Percentiles rank a stretch among this genome's conserved stretches.
Evolutionary conservation across 2,888 invertebrate genomes (phyloP).

Genomic region (Microchrysa polita): DNA sequence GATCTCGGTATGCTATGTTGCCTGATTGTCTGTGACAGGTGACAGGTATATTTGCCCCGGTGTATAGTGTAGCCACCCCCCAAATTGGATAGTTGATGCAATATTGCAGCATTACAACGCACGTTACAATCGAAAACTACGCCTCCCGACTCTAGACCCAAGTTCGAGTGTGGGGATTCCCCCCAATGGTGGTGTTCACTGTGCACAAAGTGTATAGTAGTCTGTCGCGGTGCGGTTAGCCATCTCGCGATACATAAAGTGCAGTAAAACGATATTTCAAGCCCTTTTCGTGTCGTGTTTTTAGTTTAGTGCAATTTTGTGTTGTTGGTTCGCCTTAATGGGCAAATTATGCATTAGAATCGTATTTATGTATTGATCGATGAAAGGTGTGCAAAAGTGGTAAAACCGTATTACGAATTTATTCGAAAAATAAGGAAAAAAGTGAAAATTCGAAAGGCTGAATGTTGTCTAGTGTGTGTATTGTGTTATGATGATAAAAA

Average conservation of each 20-base stretch:
- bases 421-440: too few relatives aligned
- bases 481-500: too few relatives aligned
- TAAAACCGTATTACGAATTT: too few relatives aligned
- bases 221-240: neutral
- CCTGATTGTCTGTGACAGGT: constrained; percentile 43
- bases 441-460: too few relatives aligned
- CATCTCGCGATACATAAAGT: neutral
- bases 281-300: neutral
- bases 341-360: neutral
- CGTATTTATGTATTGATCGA: too few relatives aligned
- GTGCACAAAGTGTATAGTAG: neutral
- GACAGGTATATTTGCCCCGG: constrained; percentile 38
- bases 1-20: constrained; percentile 29
- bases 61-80: constrained; percentile 1
- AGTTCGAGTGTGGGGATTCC: constrained; percentile 1
- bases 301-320: neutral
- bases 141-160: neutral
- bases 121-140: constrained; percentile 9
- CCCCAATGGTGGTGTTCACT: too few relatives aligned
- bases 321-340: neutral
- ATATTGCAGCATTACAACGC: neutral
- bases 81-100: constrained; percentile 3
- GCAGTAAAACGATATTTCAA: neutral
- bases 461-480: too few relatives aligned
- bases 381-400: too few relatives aligned